Conservation (phyloP, 2,888 invertebrate species). For the Timandra comae region DNA sequence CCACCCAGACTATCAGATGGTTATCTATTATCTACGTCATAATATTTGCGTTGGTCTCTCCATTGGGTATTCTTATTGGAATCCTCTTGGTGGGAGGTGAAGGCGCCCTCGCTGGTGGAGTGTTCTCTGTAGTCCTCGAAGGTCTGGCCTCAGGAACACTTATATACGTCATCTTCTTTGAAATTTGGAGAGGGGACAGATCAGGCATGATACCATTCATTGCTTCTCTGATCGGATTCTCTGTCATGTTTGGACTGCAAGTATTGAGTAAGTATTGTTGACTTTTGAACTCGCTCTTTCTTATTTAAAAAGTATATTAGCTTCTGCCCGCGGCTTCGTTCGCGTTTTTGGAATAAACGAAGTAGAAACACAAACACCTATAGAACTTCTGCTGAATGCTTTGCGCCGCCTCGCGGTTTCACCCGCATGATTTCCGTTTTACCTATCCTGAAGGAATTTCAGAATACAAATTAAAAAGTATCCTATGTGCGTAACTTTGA, state of each 20-base stretch:
- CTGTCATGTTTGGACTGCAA: slow-evolving; percentile 83
- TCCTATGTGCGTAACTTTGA: too few species aligned
- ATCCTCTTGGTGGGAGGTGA: slow-evolving; percentile 79
- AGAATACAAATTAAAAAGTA: too few species aligned
- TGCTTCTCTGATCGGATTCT: slow-evolving; percentile 82
- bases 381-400: too few species aligned
- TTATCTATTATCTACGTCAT: slow-evolving; percentile 82
- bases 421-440: too few species aligned
- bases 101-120: slow-evolving; percentile 75
- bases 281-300: too few species aligned
- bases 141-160: slow-evolving; percentile 95
- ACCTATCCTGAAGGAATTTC: too few species aligned
- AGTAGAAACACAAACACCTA: too few species aligned
- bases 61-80: slow-evolving; percentile 86
- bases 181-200: slow-evolving; percentile 82
- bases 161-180: slow-evolving; percentile 97
- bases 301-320: too few species aligned
- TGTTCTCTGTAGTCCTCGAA: slow-evolving; percentile 82
- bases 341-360: too few species aligned
- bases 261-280: slow-evolving; percentile 70
- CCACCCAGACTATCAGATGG: slow-evolving; percentile 79
- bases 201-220: slow-evolving; percentile 80
- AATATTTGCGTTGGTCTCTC: slow-evolving; percentile 87
- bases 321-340: too few species aligned
- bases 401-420: too few species aligned